Evolutionary conservation across 1,140 invertebrate genomes (phyloP).

Genomic region (Lordiphosa stackelbergi): DNA sequence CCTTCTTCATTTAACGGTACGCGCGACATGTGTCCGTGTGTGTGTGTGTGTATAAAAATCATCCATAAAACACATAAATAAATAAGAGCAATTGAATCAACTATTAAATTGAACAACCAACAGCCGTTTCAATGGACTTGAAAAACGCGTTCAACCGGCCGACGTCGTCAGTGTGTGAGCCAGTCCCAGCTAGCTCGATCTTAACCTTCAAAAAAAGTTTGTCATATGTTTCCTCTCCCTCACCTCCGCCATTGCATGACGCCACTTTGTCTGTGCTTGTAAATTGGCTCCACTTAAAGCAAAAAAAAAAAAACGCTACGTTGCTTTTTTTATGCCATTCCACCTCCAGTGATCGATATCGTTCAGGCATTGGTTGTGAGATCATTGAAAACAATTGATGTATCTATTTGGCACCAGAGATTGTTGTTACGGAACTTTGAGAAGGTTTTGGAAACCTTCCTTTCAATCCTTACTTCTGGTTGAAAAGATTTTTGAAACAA

Average conservation of each 20-base stretch:
- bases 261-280: conserved; percentile 38
- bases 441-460: too few relatives aligned
- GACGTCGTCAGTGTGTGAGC: conserved; percentile 4
- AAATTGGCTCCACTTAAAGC: conserved; percentile 3
- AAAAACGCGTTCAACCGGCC: conserved; percentile 68
- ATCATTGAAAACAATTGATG: too few relatives aligned
- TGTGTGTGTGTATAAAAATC: conserved; percentile 17
- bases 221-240: conserved; percentile 20
- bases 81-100: conserved; percentile 39
- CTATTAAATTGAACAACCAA: background rate
- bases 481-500: too few relatives aligned
- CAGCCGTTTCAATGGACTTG: conserved; percentile 57
- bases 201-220: conserved; percentile 63
- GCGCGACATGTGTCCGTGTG: conserved; percentile 20
- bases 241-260: conserved; percentile 13
- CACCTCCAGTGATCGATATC: too few relatives aligned
- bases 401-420: too few relatives aligned
- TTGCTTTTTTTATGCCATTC: conserved; percentile 1
- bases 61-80: conserved; percentile 31
- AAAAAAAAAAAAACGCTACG: background rate
- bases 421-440: too few relatives aligned
- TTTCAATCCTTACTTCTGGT: too few relatives aligned
- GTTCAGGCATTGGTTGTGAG: too few relatives aligned
- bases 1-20: conserved; percentile 55
- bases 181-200: conserved; percentile 25